These are phyloP conservation scores for Malaclemys terrapin DNA, from an alignment of 2,113 vertebrate species.

Conservation along the genomic window DNA sequence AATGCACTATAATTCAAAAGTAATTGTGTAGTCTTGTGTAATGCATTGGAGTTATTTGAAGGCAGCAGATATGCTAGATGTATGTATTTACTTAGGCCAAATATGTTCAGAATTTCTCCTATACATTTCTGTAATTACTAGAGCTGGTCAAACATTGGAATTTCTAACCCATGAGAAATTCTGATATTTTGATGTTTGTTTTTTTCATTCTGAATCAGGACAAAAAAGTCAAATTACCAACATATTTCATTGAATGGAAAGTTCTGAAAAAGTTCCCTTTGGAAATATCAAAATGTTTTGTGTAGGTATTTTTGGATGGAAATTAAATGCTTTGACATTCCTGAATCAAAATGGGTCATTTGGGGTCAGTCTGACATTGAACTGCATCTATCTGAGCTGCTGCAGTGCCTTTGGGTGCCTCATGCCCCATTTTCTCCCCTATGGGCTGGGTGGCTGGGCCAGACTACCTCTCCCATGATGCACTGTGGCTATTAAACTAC, in stretches of 20 bases:
- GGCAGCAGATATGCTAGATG: background rate
- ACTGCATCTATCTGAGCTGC: background rate
- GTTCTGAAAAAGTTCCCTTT: background rate
- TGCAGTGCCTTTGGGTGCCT: background rate
- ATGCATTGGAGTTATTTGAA: background rate
- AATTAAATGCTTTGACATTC: background rate
- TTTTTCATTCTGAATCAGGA: background rate
- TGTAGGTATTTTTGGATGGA: background rate
- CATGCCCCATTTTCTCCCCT: background rate
- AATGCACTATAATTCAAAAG: background rate
- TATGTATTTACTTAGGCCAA: background rate
- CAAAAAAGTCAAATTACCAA: background rate
- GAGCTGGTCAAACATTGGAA: background rate
- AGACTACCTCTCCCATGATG: background rate
- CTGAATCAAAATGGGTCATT: background rate
- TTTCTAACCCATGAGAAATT: conserved; percentile 18
- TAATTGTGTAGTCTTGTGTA: background rate
- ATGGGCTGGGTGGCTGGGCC: background rate
- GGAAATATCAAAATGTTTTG: background rate
- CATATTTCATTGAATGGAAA: background rate
- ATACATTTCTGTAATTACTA: background rate
- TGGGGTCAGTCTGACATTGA: background rate
- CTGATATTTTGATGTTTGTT: background rate
- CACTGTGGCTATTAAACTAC: background rate
- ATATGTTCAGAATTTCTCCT: background rate